Evolutionary conservation across 2,888 invertebrate species (phyloP).

Genomic region (Corbicula japonica): DNA sequence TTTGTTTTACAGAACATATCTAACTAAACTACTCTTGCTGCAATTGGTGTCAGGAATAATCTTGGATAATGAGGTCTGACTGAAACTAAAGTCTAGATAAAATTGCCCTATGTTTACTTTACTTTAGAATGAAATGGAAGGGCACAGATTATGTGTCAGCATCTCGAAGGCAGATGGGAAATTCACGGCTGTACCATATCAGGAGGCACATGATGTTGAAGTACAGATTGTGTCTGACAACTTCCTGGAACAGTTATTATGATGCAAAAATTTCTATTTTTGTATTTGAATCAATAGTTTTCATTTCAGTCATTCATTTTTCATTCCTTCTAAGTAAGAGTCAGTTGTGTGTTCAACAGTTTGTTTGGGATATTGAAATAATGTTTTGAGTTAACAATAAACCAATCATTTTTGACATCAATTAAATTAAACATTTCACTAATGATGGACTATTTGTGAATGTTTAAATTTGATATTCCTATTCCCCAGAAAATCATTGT

Average conservation of each 20-base stretch:
- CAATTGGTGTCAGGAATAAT: no score
- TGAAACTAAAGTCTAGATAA: no score
- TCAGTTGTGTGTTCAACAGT: background rate
- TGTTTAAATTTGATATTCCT: no score
- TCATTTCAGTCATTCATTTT: background rate
- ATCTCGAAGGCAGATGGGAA: slow-evolving; percentile 8
- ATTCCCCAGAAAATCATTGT: no score
- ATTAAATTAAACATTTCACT: no score
- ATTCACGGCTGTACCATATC: background rate
- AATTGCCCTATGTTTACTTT: background rate
- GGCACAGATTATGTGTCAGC: background rate
- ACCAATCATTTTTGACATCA: no score
- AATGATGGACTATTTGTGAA: no score
- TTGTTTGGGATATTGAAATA: no score
- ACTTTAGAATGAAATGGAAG: slow-evolving; percentile 1
- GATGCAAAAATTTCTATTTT: background rate
- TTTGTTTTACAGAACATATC: no score
- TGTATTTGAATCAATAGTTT: background rate
- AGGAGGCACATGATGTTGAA: background rate
- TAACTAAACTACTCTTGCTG: no score
- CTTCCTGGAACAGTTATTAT: background rate
- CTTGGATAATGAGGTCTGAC: no score
- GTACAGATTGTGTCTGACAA: slow-evolving; percentile 6
- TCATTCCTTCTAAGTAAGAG: background rate
- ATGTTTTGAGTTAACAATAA: no score